Base-by-base conservation (phyloP, 2,797 vertebrate species). In the Bufotes viridis region DNA sequence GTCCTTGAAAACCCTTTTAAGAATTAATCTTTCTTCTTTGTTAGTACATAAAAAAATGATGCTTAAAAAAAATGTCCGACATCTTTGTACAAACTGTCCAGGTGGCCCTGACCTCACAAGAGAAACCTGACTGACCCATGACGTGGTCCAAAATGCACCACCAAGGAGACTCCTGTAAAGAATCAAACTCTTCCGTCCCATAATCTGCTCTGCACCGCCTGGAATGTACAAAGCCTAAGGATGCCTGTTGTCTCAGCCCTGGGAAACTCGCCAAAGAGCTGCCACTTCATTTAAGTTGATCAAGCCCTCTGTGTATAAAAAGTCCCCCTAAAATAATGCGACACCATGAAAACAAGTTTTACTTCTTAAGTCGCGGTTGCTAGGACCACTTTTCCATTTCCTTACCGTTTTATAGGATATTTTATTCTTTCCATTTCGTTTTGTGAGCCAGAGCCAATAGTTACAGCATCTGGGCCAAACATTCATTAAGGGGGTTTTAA, bases 211-310 rank as follows among this genome's bases (percentile, higher is more conserved):
- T 93, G 93, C 94, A 94, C 95, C 94, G 93, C 92, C 92, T 93
- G 94, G 95, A 95, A 95, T 96, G 95, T 82, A 91, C 93, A 91
- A 93, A 93, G 92, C 91, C 0, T 92, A 18, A 92, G 92, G 94
- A 95, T 93, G 93, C 91, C 93, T 92, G 92, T 95, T 94, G 92
- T 95, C 93, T 95, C 91, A 92, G 92, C 93, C 92, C 94, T 95
- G 94, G 94, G 95, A 95, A 94, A 89, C 86, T 91, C 92, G 94
- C 95, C 95, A 95, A 92, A 93, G 86, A 94, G 88, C 93, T 95
- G 93, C 92, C 94, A 94, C 91, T 94, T 95, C 94, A 94, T 93
- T 95, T 95, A 94, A 92, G 94, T 87, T 94, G 93, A 94, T 95
- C 93, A 94, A 91, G 92, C 92, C 92, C 92, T 95, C 93, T 92